Evolutionary conservation across 2,113 vertebrate genomes (phyloP).

Genomic region (Labeo rohita): DNA sequence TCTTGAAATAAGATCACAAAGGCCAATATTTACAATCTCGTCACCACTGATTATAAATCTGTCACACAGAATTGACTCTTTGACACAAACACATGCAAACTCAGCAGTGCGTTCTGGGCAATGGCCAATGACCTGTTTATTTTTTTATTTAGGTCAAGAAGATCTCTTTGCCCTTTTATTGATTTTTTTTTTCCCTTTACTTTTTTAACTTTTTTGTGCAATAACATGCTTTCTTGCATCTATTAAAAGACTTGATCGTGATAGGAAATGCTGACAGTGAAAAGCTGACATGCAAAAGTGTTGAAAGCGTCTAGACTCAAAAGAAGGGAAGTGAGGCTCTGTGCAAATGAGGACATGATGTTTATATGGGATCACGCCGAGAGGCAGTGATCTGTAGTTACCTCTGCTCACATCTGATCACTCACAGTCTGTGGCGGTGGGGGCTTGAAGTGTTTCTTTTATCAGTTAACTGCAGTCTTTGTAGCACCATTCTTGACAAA

Average conservation of each 20-base stretch:
- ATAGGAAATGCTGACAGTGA: neutral
- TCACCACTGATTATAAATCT: neutral
- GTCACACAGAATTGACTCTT: neutral
- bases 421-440: conserved; percentile 16
- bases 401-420: conserved; percentile 39
- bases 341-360: conserved; percentile 23
- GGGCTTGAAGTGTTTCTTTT: neutral
- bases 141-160: conserved; percentile 6
- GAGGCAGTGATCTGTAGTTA: conserved; percentile 50
- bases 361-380: conserved; percentile 21
- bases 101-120: no score
- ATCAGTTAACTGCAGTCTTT: neutral
- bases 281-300: conserved; percentile 15
- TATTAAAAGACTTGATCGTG: conserved; percentile 22
- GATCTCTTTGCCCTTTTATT: neutral
- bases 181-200: neutral
- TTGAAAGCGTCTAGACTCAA: conserved; percentile 50
- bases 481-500: neutral
- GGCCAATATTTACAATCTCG: neutral
- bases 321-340: conserved; percentile 45
- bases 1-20: neutral
- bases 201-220: neutral
- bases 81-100: neutral
- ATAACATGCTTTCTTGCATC: conserved; percentile 13
- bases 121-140: conserved; percentile 10